Percentiles rank a stretch among this genome's conserved stretches.
Conservation (phyloP, 2,888 invertebrate genomes). For the Chalcosyrphus nemorum region DNA sequence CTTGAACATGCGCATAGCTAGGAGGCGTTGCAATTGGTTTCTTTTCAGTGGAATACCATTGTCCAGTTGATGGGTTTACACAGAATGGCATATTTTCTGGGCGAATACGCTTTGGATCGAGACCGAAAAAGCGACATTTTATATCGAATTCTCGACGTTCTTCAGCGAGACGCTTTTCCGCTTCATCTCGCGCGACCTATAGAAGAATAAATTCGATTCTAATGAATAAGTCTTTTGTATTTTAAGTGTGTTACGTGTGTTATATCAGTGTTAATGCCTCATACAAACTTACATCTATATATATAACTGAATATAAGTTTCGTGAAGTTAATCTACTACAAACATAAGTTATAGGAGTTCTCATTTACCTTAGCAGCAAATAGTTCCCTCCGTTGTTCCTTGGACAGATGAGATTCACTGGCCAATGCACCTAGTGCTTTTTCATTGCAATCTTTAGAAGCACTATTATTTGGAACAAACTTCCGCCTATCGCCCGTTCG, state of each 20-base stretch:
- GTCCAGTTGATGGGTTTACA: constrained; percentile 80
- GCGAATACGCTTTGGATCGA: constrained; percentile 78
- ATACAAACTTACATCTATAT: too few relatives aligned
- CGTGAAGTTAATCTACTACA: too few relatives aligned
- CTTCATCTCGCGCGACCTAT: constrained; percentile 81
- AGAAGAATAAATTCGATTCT: background rate
- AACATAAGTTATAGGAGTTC: too few relatives aligned
- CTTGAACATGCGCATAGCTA: constrained; percentile 78
- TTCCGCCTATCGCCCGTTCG: constrained; percentile 46
- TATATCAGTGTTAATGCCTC: too few relatives aligned
- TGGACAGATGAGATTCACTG: constrained; percentile 76
- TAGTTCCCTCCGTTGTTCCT: constrained; percentile 80
- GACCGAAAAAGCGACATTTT: constrained; percentile 80
- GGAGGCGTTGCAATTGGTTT: constrained; percentile 78
- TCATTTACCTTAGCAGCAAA: constrained; percentile 79
- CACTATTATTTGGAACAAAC: constrained; percentile 46
- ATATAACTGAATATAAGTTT: too few relatives aligned
- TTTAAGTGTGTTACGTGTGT: too few relatives aligned
- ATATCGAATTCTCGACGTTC: constrained; percentile 79
- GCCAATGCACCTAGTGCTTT: constrained; percentile 55
- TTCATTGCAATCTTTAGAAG: constrained; percentile 64
- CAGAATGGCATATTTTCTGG: constrained; percentile 79
- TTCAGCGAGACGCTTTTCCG: constrained; percentile 79
- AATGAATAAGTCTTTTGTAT: background rate
- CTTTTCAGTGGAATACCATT: constrained; percentile 80